Evolutionary conservation across 1,140 invertebrate genomes (phyloP).

Genomic region (Trichoplusia ni): DNA sequence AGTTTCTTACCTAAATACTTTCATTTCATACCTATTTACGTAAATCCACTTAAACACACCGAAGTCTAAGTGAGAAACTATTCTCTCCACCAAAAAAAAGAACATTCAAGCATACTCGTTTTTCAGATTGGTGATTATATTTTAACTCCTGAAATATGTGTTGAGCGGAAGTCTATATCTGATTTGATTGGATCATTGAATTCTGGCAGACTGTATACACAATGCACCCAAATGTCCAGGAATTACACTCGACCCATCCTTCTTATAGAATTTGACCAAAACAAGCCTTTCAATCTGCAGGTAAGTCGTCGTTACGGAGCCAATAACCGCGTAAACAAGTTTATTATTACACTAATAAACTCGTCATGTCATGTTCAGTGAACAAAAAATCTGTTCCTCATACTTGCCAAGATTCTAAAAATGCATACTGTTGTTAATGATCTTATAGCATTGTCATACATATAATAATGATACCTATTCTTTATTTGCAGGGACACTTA

Average conservation of each 20-base stretch:
- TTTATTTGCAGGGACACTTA: slow-evolving; percentile 85
- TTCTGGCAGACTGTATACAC: slow-evolving; percentile 97
- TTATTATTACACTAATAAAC: no score
- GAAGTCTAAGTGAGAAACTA: no score
- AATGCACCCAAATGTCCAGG: slow-evolving; percentile 94
- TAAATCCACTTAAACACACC: no score
- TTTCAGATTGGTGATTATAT: slow-evolving; percentile 97
- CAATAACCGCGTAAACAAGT: no score
- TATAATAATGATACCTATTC: no score
- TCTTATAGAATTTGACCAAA: slow-evolving; percentile 98
- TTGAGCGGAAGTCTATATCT: slow-evolving; percentile 98
- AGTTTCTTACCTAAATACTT: neutral
- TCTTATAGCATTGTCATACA: neutral
- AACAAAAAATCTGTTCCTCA: no score
- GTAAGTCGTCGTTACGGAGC: no score
- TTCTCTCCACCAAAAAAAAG: no score
- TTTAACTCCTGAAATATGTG: slow-evolving; percentile 96
- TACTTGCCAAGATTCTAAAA: no score
- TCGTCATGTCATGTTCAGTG: no score
- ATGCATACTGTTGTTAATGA: no score
- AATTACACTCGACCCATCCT: slow-evolving; percentile 94
- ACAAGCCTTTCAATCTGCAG: slow-evolving; percentile 94
- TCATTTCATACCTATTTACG: no score
- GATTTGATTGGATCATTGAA: slow-evolving; percentile 98
- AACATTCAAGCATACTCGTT: slow-evolving; percentile 10